Base-by-base conservation (phyloP, 30 jellyfish, hydroid and myxozoan genomes). In the Aurelia sp. region DNA sequence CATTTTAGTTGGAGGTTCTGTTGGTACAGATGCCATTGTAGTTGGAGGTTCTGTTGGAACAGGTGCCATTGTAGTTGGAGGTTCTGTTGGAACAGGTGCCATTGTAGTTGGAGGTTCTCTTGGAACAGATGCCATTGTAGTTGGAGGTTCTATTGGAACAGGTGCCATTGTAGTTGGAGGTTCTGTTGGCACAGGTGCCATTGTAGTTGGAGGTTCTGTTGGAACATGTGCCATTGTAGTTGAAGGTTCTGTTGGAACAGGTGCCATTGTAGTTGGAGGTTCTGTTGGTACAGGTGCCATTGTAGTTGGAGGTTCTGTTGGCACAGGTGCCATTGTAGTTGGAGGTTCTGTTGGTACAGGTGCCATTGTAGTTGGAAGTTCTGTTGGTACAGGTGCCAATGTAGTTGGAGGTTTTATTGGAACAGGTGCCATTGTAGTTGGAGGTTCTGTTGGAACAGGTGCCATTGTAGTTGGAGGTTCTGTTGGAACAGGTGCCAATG, bases 401-500 rank as follows among this genome's bases (percentile, higher is more conserved):
- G n/a, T 55, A 33, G 40, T 41, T 53, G 50, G 17, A 0, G 73
- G 85, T 50, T 74, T 44, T 4, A 41, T 71, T 62, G 17, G 64
- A 3, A 8, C 77, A 4, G 35, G 31, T 3, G 77, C 74, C 53
- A 33, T 44, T 55, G 76, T 62, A 35, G 60, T 37, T 20, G 44
- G 16, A 0, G 76, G 76, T 52, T 62, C 41, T 3, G 30, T n/a
- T 40, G 27, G 69, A 0, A 2, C 69, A 16, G 63, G 31, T 40
- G 76, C 74, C 52, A 51, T 18, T 10, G 11, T 41, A 20, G 50
- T 55, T 30, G 76, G 78, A 3, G 55, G 35, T 35, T 53, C 69
- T 13, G 78, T 15, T 71, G 47, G 76, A 62, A 57, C 74, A 22
- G 47, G 21, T 0, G 59, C 72, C 16, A 23, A 31, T 82, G 91